These are phyloP conservation scores for Tetrapedia diversipes DNA, from an alignment of 2,888 invertebrate species.

Conservation along the genomic window DNA sequence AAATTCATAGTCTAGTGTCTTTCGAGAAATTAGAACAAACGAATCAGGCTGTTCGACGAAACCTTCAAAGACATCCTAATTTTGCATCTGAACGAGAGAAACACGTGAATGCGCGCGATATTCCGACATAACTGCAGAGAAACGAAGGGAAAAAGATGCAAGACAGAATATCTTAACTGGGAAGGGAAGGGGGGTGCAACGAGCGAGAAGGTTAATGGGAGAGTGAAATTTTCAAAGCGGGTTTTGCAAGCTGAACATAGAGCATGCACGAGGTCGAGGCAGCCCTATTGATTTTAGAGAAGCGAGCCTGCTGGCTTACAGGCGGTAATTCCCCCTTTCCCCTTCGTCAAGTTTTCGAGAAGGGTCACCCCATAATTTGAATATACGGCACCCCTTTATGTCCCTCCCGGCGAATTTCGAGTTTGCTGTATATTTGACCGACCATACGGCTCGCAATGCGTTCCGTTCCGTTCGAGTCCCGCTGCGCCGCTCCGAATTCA, in stretches of 20 bases:
- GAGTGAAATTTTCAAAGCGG: constrained; percentile 39
- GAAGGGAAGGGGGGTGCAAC: no score
- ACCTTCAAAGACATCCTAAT: no score
- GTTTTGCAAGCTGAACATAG: constrained; percentile 34
- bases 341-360: constrained; percentile 64
- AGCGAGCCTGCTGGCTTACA: constrained; percentile 52
- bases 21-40: no score
- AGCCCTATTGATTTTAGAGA: constrained; percentile 69
- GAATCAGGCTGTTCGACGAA: no score
- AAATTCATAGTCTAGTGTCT: no score
- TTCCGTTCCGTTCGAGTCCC: constrained; percentile 11
- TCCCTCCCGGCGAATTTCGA: constrained; percentile 47
- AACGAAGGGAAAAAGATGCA: no score
- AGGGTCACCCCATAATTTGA: constrained; percentile 68
- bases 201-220: background rate
- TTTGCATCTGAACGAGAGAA: no score
- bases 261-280: constrained; percentile 33
- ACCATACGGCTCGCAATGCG: constrained; percentile 21
- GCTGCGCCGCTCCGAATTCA: background rate
- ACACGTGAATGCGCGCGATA: no score
- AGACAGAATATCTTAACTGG: no score
- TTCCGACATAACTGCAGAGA: no score
- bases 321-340: constrained; percentile 56
- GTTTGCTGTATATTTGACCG: constrained; percentile 56
- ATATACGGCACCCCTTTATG: constrained; percentile 60